phyloP scores from a whole-genome alignment of 2,797 vertebrate species.

The Scyliorhinus canicula region DNA sequence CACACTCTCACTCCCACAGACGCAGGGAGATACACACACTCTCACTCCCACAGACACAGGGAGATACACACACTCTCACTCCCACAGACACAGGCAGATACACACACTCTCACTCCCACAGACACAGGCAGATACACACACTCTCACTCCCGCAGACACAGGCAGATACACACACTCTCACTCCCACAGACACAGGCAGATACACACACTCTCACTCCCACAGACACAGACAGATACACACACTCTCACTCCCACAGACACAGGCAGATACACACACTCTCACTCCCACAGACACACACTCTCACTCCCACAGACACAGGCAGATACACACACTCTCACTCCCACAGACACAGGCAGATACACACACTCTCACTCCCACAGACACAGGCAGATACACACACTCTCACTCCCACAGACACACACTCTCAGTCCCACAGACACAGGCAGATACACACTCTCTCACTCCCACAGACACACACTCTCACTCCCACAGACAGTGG shows the following conservation, averaged over 20 bases:
- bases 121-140: not conserved
- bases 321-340: not conserved
- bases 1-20: not conserved
- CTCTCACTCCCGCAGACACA: no score
- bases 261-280: no score
- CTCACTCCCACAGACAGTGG: no score
- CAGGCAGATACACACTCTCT: no score
- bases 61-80: not conserved
- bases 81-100: not conserved
- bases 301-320: no score
- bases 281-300: not conserved
- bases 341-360: not conserved
- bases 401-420: not conserved
- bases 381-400: not conserved
- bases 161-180: no score
- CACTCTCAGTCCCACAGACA: no score
- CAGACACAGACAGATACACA: no score
- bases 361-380: no score
- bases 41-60: not conserved
- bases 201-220: no score
- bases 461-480: no score
- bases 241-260: not conserved
- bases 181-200: not conserved
- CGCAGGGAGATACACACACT: not conserved
- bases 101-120: not conserved